Conservation (phyloP, 2,888 invertebrate species). For the Diplolepis rosae region DNA sequence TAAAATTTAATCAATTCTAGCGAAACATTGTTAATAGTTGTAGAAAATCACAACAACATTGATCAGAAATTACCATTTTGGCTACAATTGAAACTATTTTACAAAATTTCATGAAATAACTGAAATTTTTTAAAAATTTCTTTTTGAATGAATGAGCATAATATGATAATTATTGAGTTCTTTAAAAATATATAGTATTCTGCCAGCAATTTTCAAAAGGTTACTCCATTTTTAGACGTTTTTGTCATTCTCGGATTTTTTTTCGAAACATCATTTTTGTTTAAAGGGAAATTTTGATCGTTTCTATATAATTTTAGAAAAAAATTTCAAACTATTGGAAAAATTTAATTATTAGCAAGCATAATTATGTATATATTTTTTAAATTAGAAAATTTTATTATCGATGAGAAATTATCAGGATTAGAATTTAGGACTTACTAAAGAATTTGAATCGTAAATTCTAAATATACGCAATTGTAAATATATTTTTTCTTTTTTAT, state of each 20-base stretch:
- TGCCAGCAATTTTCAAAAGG: not conserved
- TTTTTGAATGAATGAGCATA: not conserved
- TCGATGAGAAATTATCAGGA: not conserved
- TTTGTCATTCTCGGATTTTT: not conserved
- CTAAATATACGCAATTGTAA: not conserved
- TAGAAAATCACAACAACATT: not conserved
- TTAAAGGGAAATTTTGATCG: not conserved
- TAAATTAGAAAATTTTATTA: not conserved
- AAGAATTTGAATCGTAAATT: not conserved
- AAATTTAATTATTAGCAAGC: not conserved
- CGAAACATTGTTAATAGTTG: not conserved
- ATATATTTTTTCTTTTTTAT: not conserved
- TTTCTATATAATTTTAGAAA: not conserved
- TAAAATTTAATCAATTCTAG: too few species aligned
- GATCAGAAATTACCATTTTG: not conserved
- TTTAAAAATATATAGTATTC: not conserved
- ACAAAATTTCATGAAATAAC: not conserved
- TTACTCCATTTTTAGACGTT: not conserved
- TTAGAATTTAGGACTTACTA: not conserved
- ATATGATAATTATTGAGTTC: not conserved
- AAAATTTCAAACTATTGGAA: too few species aligned
- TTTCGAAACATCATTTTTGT: not conserved
- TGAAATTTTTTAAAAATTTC: not conserved
- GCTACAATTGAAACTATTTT: too few species aligned
- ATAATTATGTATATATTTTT: constrained; percentile 18